These are phyloP conservation scores for Phainopepla nitens DNA, from an alignment of 2,113 vertebrate species.

Conservation along the genomic window DNA sequence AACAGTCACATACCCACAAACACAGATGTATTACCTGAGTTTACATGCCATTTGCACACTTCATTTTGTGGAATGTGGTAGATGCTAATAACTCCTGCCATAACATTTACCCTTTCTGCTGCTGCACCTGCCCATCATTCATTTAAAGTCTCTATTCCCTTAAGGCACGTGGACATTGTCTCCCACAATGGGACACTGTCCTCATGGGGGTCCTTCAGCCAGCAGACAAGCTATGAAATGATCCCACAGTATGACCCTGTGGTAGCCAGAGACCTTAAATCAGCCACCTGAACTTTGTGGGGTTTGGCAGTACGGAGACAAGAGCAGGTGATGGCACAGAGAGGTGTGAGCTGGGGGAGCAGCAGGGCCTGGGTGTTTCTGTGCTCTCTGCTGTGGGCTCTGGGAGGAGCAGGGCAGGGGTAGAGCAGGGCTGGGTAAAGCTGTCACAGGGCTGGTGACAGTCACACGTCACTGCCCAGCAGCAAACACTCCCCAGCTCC, in stretches of 20 bases:
- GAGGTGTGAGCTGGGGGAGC: neutral
- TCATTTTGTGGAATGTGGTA: neutral
- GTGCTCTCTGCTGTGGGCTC: neutral
- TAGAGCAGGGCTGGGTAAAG: neutral
- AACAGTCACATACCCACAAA: neutral
- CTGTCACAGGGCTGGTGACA: neutral
- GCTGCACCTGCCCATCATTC: neutral
- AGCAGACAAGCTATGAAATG: neutral
- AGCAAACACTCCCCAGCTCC: neutral
- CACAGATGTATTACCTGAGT: neutral
- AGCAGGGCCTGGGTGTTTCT: neutral
- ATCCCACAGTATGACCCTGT: neutral
- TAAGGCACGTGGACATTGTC: fast-evolving
- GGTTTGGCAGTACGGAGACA: neutral
- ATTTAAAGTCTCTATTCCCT: neutral
- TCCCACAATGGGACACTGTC: neutral
- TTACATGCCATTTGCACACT: neutral
- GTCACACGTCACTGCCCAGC: neutral
- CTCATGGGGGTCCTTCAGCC: neutral
- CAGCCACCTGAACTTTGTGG: neutral
- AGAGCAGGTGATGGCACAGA: neutral
- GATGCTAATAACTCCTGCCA: neutral
- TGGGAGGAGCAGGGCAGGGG: neutral
- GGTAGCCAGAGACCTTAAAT: neutral
- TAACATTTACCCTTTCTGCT: neutral